Evolutionary conservation across 1,140 invertebrate species (phyloP), one percentile per base, ranked within the genome.

Genomic region (Cydia splendana): DNA sequence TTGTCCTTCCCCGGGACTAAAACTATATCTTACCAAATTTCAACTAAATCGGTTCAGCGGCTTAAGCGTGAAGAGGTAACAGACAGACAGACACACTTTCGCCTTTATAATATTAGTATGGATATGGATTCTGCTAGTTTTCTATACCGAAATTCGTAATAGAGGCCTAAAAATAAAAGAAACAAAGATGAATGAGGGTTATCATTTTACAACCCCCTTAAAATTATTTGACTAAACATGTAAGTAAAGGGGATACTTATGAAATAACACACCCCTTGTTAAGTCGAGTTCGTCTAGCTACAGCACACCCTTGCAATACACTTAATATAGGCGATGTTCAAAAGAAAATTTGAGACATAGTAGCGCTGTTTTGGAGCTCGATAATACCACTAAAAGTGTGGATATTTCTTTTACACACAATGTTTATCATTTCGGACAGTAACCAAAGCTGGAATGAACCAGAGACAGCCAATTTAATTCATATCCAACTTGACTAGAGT

Each of bases 321-420:
- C 57, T 62, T 24, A 62, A 24, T 62, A 24, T 62, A 24, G 57
- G 20, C n/a, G 53, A 57, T 62, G 57, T 24, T 62, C 57, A 62
- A 62, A 62, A 62, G 57, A 62, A 62, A 62, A 62, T 62, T 62
- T 62, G 57, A 12, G 57, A 62, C 20, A 20, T n/a, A 12, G 57
- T 18, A 24, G 20, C 57, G 57, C 2, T 62, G 10, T 18, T 57
- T 53, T 57, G 24, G 57, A 12, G 20, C 10, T 53, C 2, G 57
- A 24, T 2, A 62, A 24, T 2, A 62, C 57, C 57, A 62, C 57
- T 1, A 24, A 20, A 62, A 62, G 15, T 62, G 20, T 62, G 57
- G 53, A 62, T 13, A 7, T 6, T n/a, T 13, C 12, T 48, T 12
- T 48, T 13, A 48, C 42, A 6, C 51, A 1, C 1, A 53, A 18